Percentiles rank a stretch among this genome's conserved stretches.
phyloP scores from a whole-genome alignment of 2,888 invertebrate species.

The Hemistola chrysoprasaria region DNA sequence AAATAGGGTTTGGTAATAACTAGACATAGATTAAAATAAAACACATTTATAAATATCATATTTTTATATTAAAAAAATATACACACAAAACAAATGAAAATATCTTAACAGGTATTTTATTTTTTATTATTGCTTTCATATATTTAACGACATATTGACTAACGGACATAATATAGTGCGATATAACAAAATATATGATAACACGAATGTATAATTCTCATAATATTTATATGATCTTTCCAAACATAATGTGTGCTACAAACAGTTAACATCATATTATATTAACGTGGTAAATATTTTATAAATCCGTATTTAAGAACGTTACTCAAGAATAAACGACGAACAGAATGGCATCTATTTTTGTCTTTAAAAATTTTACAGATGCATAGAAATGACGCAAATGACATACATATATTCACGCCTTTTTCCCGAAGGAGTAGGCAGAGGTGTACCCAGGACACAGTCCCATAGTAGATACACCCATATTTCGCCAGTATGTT shows the following conservation, averaged over 20 bases:
- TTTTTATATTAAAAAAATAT: conserved; percentile 73
- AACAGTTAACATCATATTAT: conserved; percentile 15
- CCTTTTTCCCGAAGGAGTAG: too few species aligned
- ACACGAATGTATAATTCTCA: conserved; percentile 29
- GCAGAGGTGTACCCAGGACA: too few species aligned
- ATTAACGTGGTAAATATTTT: conserved; percentile 9
- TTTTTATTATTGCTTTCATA: conserved; percentile 53
- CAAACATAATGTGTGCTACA: conserved; percentile 10
- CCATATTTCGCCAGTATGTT: too few species aligned
- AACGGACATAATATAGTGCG: conserved; percentile 25
- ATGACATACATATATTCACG: too few species aligned
- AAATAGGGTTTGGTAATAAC: neutral
- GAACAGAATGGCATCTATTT: too few species aligned
- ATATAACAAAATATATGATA: conserved; percentile 26
- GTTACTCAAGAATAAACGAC: too few species aligned
- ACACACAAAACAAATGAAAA: conserved; percentile 45
- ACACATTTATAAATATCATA: conserved; percentile 26
- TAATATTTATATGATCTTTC: neutral
- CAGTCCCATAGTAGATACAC: too few species aligned
- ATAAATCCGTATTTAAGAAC: conserved; percentile 1
- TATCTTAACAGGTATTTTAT: conserved; percentile 34
- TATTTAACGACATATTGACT: conserved; percentile 8
- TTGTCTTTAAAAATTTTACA: too few species aligned
- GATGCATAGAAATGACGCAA: too few species aligned
- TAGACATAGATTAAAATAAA: neutral